phyloP scores from a whole-genome alignment of 2,113 vertebrate species.

The Spizaetus ornatus region DNA sequence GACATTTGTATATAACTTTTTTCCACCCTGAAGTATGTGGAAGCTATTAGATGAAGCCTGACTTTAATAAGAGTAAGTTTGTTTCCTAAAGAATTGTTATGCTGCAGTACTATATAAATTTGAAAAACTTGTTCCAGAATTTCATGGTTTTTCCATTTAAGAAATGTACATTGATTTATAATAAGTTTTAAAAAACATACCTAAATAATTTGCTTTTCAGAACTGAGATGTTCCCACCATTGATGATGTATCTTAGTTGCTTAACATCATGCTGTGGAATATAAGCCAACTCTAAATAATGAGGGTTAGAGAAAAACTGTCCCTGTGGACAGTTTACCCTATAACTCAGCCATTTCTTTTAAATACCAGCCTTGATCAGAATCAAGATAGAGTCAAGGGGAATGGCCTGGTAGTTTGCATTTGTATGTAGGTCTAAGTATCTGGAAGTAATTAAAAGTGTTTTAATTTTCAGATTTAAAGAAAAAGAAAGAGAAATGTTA shows the following conservation, averaged over 20 bases:
- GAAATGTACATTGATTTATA: background rate
- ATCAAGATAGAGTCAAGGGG: background rate
- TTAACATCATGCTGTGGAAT: constrained; percentile 28
- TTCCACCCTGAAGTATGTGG: constrained; percentile 39
- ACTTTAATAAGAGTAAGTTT: constrained; percentile 53
- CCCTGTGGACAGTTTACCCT: background rate
- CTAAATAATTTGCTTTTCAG: background rate
- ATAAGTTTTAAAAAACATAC: background rate
- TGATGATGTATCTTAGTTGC: constrained; percentile 25
- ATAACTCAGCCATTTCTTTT: constrained; percentile 13
- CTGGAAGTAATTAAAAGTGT: background rate
- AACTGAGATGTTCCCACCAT: background rate
- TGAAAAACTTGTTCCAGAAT: background rate
- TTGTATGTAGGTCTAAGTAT: background rate
- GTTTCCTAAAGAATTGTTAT: constrained; percentile 9
- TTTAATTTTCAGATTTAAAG: background rate
- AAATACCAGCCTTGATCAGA: background rate
- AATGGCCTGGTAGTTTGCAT: background rate
- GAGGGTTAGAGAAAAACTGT: background rate
- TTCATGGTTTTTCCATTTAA: background rate
- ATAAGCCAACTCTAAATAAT: constrained; percentile 32
- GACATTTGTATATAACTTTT: constrained; percentile 77
- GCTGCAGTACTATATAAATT: background rate
- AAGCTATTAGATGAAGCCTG: constrained; percentile 60
- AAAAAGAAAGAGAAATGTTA: background rate